Base-by-base conservation (phyloP, 2,888 invertebrate species). In the Hetaerina titia region DNA sequence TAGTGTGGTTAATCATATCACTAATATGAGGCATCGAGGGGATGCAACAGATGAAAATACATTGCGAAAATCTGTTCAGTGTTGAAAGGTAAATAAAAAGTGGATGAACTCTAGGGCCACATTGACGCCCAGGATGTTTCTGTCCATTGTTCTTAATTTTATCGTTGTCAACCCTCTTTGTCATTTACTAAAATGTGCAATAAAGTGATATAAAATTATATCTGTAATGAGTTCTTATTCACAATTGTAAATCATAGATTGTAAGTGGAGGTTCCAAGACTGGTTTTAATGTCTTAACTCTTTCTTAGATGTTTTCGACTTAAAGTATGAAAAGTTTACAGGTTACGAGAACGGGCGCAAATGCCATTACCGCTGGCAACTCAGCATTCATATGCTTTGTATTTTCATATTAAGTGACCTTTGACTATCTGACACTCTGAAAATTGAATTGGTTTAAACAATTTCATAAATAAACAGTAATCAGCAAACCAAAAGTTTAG, bases 151-250 rank as follows among this genome's bases (percentile, higher is more conserved):
- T 92, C 69, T 69, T 69, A 45, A 64, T 74, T 69, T 69, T 19
- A 90, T 8, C 64, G 63, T 90, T 92, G 64, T 64, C 69, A 56
- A 45, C 92, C 92, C 92, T 92, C 64, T 92, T 92, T 92, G 92
- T 92, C 69, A 92, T 56, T 92, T 92, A 92, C 56, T 92, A 74
- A 25, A 15, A 81, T 92, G 92, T 92, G 92, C 69, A 92, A 92
- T 92, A 92, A 92, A 92, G 74, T 69, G 69, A 58, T 60, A n/a
- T 69, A 92, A 92, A 92, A 92, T 22, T 56, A 74, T n/a, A 11
- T 56, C 22, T 31, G 19, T 22, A 63, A n/a, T 64, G 92, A 64
- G 56, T 92, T 92, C 9, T 92, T 69, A 74, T 92, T 92, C 63
- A 25, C 31, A 31, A 25, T 6, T 81, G 25, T 7, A 11, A 31